Conservation (phyloP, 2,113 vertebrate species). For the Stercorarius parasiticus region DNA sequence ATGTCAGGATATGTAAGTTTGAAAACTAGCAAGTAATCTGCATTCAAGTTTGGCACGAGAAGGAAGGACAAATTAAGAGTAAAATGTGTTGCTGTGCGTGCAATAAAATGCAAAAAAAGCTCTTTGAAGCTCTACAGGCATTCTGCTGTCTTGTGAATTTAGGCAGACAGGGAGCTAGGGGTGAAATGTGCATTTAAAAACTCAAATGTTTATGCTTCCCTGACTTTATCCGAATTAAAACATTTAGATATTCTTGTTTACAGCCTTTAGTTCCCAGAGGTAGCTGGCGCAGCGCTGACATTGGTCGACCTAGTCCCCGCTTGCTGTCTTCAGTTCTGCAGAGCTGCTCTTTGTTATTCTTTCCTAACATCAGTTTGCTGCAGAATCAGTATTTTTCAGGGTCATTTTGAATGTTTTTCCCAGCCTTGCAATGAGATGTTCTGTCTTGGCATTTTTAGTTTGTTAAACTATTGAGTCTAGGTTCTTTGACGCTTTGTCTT, state of each 20-base stretch:
- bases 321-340: not conserved
- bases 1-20: not conserved
- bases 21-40: not conserved
- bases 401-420: not conserved
- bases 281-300: not conserved
- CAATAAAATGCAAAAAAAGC: not conserved
- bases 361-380: not conserved
- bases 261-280: not conserved
- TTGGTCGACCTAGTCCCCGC: not conserved
- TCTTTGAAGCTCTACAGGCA: fast-evolving
- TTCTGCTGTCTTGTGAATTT: not conserved
- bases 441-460: not conserved
- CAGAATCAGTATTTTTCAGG: not conserved
- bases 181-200: not conserved
- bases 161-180: not conserved
- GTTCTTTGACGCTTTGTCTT: not conserved
- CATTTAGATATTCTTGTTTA: not conserved
- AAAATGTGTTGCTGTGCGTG: fast-evolving
- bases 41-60: not conserved
- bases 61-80: too few relatives aligned
- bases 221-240: not conserved
- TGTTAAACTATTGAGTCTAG: not conserved
- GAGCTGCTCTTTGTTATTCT: not conserved
- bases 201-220: not conserved
- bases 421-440: not conserved